Base-by-base conservation (phyloP, 1,140 invertebrate species). In the Leptinotarsa undecemlineata region DNA sequence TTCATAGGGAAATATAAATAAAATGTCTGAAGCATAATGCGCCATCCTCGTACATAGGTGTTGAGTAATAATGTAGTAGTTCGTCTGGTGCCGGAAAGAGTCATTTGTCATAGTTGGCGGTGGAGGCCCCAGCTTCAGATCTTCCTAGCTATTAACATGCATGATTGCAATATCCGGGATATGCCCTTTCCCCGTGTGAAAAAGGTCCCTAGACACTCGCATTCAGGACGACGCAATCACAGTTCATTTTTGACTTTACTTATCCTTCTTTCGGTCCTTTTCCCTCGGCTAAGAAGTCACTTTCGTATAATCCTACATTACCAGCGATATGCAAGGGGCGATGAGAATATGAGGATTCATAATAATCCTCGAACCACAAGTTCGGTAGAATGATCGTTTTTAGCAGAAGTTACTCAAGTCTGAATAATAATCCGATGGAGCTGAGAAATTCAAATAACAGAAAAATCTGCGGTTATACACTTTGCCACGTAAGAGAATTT, bases 111-210 rank as follows among this genome's bases (percentile, higher is more conserved):
- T 73, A 72, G 71, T 70, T 61, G n/a, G 42, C 75, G 73, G 75
- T 76, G 73, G 73, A 76, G 74, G 73, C 75, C 75, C 77, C 75
- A 76, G 74, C 48, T 68, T 21, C 21, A 61, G 66, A 61, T 72
- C 69, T 71, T 75, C 67, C 71, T 73, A 66, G 72, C 48, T 21
- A 69, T 76, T 77, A 79, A 77, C 77, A 74, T 60, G 62, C 72
- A 73, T 79, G 76, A 79, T 79, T 79, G 72, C 78, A 79, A 76
- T 77, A 79, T 79, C 78, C 78, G 78, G 78, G 78, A 79, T 79
- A 76, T 79, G 48, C 71, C 71, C 75, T 70, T 57, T 73, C 77
- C 72, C 72, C 78, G 73, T 79, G 78, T 73, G 78, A 77, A 79
- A 69, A 67, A 26, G 42, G 23, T 26, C 64, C 64, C 68, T 74